Percentiles rank a stretch among this genome's conserved stretches.
phyloP scores from a whole-genome alignment of 2,113 vertebrate genomes.

The Ifrita kowaldi region DNA sequence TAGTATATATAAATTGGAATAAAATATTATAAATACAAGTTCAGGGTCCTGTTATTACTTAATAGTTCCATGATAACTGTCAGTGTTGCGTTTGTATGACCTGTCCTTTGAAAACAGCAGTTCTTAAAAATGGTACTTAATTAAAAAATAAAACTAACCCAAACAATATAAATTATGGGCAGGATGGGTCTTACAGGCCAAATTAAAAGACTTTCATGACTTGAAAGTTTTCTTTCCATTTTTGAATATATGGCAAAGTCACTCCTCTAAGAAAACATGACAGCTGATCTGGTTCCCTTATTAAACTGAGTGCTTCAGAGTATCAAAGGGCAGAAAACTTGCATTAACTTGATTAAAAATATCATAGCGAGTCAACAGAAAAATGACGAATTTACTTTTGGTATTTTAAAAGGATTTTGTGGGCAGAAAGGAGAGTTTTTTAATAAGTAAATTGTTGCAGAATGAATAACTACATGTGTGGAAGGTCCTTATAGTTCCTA shows the following conservation, averaged over 20 bases:
- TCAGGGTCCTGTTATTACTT: neutral
- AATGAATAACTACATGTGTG: neutral
- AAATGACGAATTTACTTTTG: neutral
- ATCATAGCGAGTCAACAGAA: neutral
- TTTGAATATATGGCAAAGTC: neutral
- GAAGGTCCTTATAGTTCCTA: neutral
- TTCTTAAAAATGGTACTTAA: neutral
- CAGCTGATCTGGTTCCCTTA: neutral
- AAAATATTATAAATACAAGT: neutral
- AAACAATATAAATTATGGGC: neutral
- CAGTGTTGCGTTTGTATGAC: neutral
- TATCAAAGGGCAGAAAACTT: slow-evolving; percentile 18
- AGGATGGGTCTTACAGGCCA: neutral
- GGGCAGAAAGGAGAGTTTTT: neutral
- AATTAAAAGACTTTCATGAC: neutral
- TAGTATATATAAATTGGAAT: neutral
- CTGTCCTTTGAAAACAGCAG: neutral
- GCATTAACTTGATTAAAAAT: slow-evolving; percentile 45
- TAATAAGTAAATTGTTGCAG: slow-evolving; percentile 9
- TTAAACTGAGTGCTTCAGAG: slow-evolving; percentile 6
- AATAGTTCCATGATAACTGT: neutral
- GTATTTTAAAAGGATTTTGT: slow-evolving; percentile 2
- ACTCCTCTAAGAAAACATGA: neutral
- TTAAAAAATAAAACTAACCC: neutral
- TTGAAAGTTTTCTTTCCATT: neutral